These are phyloP conservation scores for Salvelinus namaycush DNA, from an alignment of 2,113 vertebrate genomes.

Conservation along the genomic window DNA sequence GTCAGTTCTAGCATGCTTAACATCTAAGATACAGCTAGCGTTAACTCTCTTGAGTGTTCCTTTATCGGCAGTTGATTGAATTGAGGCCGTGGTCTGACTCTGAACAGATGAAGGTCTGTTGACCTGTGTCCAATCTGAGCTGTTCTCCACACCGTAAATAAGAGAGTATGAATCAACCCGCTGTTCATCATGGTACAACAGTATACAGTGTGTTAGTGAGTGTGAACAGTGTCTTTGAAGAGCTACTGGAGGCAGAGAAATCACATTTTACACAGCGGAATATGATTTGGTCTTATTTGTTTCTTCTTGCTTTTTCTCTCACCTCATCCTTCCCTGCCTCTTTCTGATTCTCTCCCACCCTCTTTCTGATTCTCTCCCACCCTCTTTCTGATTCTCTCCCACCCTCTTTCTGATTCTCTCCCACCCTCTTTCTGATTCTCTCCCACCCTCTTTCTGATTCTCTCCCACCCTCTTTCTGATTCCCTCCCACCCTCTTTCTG, in stretches of 20 bases:
- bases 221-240: neutral
- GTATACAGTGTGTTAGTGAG: too few relatives aligned
- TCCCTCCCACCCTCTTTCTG: slow-evolving; percentile 34
- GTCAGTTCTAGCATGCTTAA: too few relatives aligned
- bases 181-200: too few relatives aligned
- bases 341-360: neutral
- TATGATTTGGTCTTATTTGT: slow-evolving; percentile 76
- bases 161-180: too few relatives aligned
- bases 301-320: slow-evolving; percentile 57
- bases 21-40: too few relatives aligned
- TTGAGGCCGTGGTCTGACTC: too few relatives aligned
- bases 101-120: too few relatives aligned
- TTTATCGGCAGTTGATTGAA: too few relatives aligned
- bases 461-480: slow-evolving; percentile 47
- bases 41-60: too few relatives aligned
- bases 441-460: slow-evolving; percentile 33
- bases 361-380: slow-evolving; percentile 13
- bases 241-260: slow-evolving; percentile 70
- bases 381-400: slow-evolving; percentile 8
- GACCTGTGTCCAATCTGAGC: too few relatives aligned
- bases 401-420: slow-evolving; percentile 51
- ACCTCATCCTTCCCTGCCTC: slow-evolving; percentile 56
- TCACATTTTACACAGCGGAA: slow-evolving; percentile 81
- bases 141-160: too few relatives aligned
- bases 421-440: neutral